Evolutionary conservation across 2,888 invertebrate genomes (phyloP).

Genomic region (Volucella inflata): DNA sequence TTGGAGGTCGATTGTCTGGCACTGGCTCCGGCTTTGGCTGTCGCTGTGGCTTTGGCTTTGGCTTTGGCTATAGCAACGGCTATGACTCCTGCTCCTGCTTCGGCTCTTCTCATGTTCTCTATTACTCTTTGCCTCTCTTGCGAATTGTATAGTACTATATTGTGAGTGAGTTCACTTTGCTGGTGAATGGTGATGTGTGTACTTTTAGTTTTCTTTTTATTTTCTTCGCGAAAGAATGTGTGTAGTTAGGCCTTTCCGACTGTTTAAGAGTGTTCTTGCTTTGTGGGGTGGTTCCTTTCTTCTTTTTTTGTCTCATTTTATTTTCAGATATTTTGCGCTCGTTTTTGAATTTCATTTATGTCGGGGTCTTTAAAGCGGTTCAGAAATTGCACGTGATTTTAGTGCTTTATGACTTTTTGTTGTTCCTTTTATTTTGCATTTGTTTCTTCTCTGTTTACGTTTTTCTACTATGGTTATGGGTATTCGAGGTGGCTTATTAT

Average conservation of each 20-base stretch:
- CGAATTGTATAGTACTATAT: not conserved
- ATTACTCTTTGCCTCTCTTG: slow-evolving; percentile 72
- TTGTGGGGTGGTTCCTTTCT: slow-evolving; percentile 20
- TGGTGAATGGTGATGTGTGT: slow-evolving; percentile 23
- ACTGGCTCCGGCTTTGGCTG: not conserved
- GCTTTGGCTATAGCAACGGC: too few relatives aligned
- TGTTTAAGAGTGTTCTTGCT: slow-evolving; percentile 29
- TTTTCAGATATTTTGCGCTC: not conserved
- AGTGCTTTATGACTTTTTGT: slow-evolving; percentile 64
- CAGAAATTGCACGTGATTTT: slow-evolving; percentile 72
- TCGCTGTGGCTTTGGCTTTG: too few relatives aligned
- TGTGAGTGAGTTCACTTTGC: slow-evolving; percentile 45
- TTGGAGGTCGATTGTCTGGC: slow-evolving; percentile 74
- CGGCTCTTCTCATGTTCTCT: slow-evolving; percentile 63
- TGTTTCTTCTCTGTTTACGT: slow-evolving; percentile 64
- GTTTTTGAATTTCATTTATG: too few relatives aligned
- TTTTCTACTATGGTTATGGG: slow-evolving; percentile 35
- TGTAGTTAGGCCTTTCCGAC: slow-evolving; percentile 53
- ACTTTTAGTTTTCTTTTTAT: slow-evolving; percentile 57
- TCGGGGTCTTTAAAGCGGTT: slow-evolving; percentile 30
- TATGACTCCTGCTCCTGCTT: too few relatives aligned
- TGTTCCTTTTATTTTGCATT: slow-evolving; percentile 31
- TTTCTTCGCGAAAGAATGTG: slow-evolving; percentile 55
- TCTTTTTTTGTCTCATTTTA: slow-evolving; percentile 33
- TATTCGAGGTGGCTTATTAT: slow-evolving; percentile 3